Conservation (phyloP, 92 coral and sea anemone genomes). For the Siderastrea siderea region DNA sequence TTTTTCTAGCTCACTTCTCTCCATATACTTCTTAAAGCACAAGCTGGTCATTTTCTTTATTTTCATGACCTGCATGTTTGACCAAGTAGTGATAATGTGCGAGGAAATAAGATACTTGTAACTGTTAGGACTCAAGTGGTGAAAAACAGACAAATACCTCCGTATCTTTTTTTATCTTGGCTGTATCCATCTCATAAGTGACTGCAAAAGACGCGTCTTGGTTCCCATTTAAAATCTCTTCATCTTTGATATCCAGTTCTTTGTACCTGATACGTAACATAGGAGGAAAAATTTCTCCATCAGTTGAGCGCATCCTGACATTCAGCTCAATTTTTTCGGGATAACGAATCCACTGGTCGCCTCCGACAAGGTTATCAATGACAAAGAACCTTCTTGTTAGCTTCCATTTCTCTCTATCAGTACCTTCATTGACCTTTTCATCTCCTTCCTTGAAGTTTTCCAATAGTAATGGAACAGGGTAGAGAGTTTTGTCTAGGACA, state of each 20-base stretch:
- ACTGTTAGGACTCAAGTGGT: too few relatives aligned
- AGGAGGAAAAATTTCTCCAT: constrained; percentile 96
- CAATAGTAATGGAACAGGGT: constrained; percentile 85
- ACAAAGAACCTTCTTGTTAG: constrained; percentile 87
- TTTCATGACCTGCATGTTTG: too few relatives aligned
- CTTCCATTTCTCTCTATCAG: constrained; percentile 80
- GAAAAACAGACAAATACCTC: constrained; percentile 54
- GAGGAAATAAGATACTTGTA: too few relatives aligned
- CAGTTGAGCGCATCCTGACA: constrained; percentile 83
- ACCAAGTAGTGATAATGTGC: too few relatives aligned
- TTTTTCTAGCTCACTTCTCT: too few relatives aligned
- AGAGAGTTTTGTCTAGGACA: constrained; percentile 55
- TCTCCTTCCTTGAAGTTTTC: constrained; percentile 71
- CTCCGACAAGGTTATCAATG: constrained; percentile 85
- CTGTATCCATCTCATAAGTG: constrained; percentile 83
- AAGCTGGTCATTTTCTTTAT: too few relatives aligned
- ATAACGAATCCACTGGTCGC: constrained; percentile 72
- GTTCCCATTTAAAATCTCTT: constrained; percentile 60
- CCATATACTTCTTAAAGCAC: too few relatives aligned
- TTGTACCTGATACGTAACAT: constrained; percentile 77
- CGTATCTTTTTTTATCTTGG: constrained; percentile 73
- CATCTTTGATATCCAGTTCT: constrained; percentile 79
- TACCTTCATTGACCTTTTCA: constrained; percentile 71
- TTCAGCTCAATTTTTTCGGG: constrained; percentile 75
- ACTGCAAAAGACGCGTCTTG: constrained; percentile 81